phyloP scores from a whole-genome alignment of 1,140 invertebrate species.

The Hestina assimilis region DNA sequence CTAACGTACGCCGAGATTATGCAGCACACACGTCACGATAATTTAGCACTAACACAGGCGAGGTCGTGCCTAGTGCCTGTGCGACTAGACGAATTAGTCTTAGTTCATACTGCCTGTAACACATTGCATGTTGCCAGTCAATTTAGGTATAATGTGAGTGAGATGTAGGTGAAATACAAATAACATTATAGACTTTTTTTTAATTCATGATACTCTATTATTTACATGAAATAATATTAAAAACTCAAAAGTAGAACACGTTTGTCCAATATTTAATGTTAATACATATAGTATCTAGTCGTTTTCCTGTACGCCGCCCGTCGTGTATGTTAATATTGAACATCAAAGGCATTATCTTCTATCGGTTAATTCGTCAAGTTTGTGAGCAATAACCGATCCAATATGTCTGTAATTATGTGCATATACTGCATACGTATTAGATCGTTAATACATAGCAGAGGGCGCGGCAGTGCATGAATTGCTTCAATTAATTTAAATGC shows the following conservation, averaged over 20 bases:
- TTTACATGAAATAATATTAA: constrained; percentile 22
- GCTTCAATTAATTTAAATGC: constrained; percentile 38
- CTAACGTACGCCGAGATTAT: constrained; percentile 26
- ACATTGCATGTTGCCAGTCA: constrained; percentile 18
- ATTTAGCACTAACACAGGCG: constrained; percentile 20
- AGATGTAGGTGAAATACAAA: constrained; percentile 18
- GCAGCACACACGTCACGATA: constrained; percentile 27
- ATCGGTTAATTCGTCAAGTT: constrained; percentile 26
- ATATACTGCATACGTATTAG: constrained; percentile 31
- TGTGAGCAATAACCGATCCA: constrained; percentile 23
- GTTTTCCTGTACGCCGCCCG: constrained; percentile 4
- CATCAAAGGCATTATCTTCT: constrained; percentile 36
- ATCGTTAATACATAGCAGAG: constrained; percentile 25
- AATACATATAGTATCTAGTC: constrained; percentile 2
- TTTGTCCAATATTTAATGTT: constrained; percentile 14
- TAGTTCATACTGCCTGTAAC: constrained; percentile 14
- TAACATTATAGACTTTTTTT: constrained; percentile 11
- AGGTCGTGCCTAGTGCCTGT: constrained; percentile 14
- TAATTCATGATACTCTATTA: too few species aligned
- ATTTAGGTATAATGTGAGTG: constrained; percentile 18
- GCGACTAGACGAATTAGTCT: constrained; percentile 23
- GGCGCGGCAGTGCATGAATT: constrained; percentile 25
- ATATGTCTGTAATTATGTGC: constrained; percentile 30
- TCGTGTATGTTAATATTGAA: constrained; percentile 21
- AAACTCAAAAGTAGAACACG: constrained; percentile 6